Conservation (phyloP, 2,888 invertebrate species). For the Conistra vaccinii region DNA sequence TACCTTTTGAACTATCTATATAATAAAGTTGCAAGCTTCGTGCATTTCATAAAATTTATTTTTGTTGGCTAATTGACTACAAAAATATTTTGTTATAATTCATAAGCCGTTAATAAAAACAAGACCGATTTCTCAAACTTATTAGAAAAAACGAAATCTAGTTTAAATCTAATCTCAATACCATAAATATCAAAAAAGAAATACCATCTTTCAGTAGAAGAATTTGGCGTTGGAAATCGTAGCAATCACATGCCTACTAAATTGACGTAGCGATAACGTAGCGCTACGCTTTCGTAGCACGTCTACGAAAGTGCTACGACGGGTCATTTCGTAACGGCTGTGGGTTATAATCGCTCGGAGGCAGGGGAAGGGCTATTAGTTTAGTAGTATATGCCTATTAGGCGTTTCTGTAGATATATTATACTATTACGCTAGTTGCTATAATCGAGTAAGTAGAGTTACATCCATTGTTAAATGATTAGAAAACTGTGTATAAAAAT, state of each 20-base stretch:
- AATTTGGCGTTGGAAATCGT: conserved; percentile 24
- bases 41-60: too few relatives aligned
- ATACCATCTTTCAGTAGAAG: not conserved
- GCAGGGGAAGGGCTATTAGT: conserved; percentile 44
- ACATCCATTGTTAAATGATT: not conserved
- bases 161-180: not conserved
- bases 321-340: conserved; percentile 48
- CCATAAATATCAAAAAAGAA: conserved; percentile 1
- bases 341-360: conserved; percentile 53
- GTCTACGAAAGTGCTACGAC: conserved; percentile 62
- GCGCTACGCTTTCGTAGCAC: conserved; percentile 62
- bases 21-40: too few relatives aligned
- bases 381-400: conserved; percentile 47
- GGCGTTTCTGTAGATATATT: conserved; percentile 36
- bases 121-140: too few relatives aligned
- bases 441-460: not conserved
- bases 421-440: conserved; percentile 24
- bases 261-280: conserved; percentile 47
- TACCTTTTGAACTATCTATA: too few relatives aligned
- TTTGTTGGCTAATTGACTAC: too few relatives aligned
- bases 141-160: not conserved
- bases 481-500: not conserved
- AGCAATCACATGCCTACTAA: conserved; percentile 49
- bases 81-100: too few relatives aligned
- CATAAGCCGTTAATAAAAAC: too few relatives aligned